Evolutionary conservation across 2,888 invertebrate species (phyloP).

Genomic region (Aphodius sticticus): DNA sequence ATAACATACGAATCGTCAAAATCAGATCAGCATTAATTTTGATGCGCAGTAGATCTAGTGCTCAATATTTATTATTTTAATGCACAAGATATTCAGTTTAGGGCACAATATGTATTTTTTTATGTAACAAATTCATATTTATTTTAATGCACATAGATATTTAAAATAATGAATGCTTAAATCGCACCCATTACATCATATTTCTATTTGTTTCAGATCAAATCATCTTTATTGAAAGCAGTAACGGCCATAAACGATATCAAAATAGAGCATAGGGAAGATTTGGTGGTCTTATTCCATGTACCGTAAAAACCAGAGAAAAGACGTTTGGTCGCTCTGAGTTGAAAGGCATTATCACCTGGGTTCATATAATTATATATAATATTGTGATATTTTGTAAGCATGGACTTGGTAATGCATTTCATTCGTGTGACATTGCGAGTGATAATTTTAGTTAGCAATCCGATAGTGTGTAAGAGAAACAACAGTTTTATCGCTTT

Average conservation of each 20-base stretch:
- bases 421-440: background rate
- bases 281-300: constrained; percentile 87
- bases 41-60: too few species aligned
- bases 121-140: too few species aligned
- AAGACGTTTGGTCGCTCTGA: background rate
- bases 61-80: too few species aligned
- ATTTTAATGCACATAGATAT: too few species aligned
- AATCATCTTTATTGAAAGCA: constrained; percentile 72
- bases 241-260: constrained; percentile 78
- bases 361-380: constrained; percentile 12
- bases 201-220: constrained; percentile 68
- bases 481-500: background rate
- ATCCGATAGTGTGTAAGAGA: background rate
- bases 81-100: too few species aligned
- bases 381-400: constrained; percentile 21
- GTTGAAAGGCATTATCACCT: constrained; percentile 14
- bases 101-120: too few species aligned
- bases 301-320: constrained; percentile 10
- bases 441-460: background rate
- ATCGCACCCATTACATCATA: too few species aligned
- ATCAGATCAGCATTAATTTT: too few species aligned
- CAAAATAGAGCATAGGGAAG: constrained; percentile 88
- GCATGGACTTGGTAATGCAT: constrained; percentile 11
- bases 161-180: too few species aligned
- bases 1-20: too few species aligned